Conservation (phyloP, 2,888 invertebrate species). For the Hecatera dysodea region DNA sequence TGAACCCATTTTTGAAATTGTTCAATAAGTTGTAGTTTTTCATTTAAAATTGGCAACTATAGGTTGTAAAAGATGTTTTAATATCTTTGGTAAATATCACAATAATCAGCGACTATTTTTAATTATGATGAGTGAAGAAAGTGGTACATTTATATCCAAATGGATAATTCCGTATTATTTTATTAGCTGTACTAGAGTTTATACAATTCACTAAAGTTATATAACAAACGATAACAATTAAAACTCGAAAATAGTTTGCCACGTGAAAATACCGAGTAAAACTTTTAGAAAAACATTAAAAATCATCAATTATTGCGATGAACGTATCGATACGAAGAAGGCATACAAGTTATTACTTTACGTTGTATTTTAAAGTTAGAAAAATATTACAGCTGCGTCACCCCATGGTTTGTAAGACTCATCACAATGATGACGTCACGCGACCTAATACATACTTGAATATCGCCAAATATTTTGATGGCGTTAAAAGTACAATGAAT, state of each 20-base stretch:
- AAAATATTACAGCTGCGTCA: slow-evolving; percentile 47
- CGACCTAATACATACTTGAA: slow-evolving; percentile 42
- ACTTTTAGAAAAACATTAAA: slow-evolving; percentile 53
- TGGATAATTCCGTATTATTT: slow-evolving; percentile 25
- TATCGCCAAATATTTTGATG: slow-evolving; percentile 60
- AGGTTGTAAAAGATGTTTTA: slow-evolving; percentile 42
- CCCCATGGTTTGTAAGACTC: slow-evolving; percentile 13
- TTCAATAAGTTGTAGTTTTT: slow-evolving; percentile 28
- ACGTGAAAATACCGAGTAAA: slow-evolving; percentile 64
- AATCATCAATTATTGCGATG: slow-evolving; percentile 68
- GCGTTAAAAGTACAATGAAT: slow-evolving; percentile 52
- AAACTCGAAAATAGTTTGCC: slow-evolving; percentile 51
- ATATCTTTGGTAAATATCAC: slow-evolving; percentile 65
- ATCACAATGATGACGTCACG: slow-evolving; percentile 38
- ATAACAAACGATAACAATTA: slow-evolving; percentile 55
- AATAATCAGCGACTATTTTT: slow-evolving; percentile 43
- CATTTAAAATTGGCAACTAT: slow-evolving; percentile 48
- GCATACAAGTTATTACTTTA: slow-evolving; percentile 69
- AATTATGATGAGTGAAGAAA: slow-evolving; percentile 30
- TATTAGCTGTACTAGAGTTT: slow-evolving; percentile 27
- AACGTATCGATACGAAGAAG: slow-evolving; percentile 66
- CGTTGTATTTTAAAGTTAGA: slow-evolving; percentile 62
- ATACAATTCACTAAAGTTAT: slow-evolving; percentile 51
- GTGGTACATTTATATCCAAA: slow-evolving; percentile 21
- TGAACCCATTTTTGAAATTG: slow-evolving; percentile 23